These are phyloP conservation scores for Pentamera pediparva DNA, from an alignment of 53 echinoderm and acorn worm species.

Conservation along the genomic window DNA sequence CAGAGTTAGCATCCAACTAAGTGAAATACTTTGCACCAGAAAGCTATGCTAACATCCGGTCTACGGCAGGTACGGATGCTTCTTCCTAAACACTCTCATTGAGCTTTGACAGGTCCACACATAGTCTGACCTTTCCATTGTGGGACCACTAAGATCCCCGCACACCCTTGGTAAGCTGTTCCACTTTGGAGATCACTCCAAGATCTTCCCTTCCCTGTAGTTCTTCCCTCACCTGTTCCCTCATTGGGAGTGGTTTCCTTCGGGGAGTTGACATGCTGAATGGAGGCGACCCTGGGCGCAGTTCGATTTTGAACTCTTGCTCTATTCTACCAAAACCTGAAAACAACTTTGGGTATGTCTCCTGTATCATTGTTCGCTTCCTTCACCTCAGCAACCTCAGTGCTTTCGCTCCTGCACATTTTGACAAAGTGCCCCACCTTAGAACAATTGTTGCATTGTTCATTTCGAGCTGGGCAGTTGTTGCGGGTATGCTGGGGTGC, in stretches of 20 bases:
- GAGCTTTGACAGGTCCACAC: conserved; percentile 47
- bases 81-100: conserved; percentile 42
- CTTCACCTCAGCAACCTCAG: background rate
- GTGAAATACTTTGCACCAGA: conserved; percentile 28
- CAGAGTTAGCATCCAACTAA: conserved; percentile 49
- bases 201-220: conserved; percentile 33
- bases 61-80: conserved; percentile 40
- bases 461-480: background rate
- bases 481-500: too few relatives aligned
- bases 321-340: conserved; percentile 38
- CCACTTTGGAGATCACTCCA: conserved; percentile 50
- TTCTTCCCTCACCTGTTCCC: conserved; percentile 41
- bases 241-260: conserved; percentile 44
- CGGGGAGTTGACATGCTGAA: conserved; percentile 22
- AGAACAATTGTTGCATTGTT: too few relatives aligned
- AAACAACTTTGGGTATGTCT: conserved; percentile 42
- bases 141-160: conserved; percentile 37
- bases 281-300: conserved; percentile 27
- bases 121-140: conserved; percentile 49
- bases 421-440: background rate
- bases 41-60: conserved; percentile 38
- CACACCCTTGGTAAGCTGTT: conserved; percentile 51
- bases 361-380: background rate
- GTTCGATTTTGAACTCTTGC: conserved; percentile 30
- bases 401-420: background rate